Evolutionary conservation across 35 echinoderm and acorn worm genomes (phyloP).

Genomic region (Heliocidaris erythrogramma): DNA sequence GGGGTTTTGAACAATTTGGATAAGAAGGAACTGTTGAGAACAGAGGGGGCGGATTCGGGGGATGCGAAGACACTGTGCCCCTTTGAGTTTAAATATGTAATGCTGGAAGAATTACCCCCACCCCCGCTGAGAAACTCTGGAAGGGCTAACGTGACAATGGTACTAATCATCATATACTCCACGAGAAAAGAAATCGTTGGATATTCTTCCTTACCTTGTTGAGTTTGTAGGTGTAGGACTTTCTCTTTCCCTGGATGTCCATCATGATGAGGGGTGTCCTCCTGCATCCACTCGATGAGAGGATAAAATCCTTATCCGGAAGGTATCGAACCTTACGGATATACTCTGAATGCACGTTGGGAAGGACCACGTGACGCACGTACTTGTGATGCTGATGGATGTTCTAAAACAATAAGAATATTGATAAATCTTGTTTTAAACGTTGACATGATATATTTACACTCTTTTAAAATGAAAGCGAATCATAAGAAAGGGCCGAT

Average conservation of each 20-base stretch:
- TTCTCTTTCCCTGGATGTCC: constrained; percentile 79
- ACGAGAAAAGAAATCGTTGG: too few relatives aligned
- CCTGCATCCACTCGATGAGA: constrained; percentile 91
- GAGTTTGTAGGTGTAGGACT: constrained; percentile 77
- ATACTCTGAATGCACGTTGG: constrained; percentile 84
- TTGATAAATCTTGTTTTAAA: too few relatives aligned
- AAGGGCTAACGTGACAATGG: not conserved
- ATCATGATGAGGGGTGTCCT: constrained; percentile 81
- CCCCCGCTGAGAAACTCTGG: not conserved
- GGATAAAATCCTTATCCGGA: constrained; percentile 85
- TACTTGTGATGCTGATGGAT: constrained; percentile 72
- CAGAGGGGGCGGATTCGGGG: not conserved
- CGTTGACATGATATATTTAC: too few relatives aligned
- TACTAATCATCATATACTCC: not conserved
- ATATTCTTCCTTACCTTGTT: constrained; percentile 62
- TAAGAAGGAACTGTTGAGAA: too few relatives aligned
- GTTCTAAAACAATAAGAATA: constrained; percentile 52
- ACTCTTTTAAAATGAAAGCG: too few relatives aligned
- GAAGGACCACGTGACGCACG: constrained; percentile 72
- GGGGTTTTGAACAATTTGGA: too few relatives aligned
- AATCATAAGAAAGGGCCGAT: too few relatives aligned
- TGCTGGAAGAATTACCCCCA: too few relatives aligned
- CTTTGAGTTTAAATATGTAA: not conserved
- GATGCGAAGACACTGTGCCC: not conserved
- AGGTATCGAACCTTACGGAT: constrained; percentile 88